phyloP scores from a whole-genome alignment of 2,888 invertebrate species.

The Ametastegia equiseti region DNA sequence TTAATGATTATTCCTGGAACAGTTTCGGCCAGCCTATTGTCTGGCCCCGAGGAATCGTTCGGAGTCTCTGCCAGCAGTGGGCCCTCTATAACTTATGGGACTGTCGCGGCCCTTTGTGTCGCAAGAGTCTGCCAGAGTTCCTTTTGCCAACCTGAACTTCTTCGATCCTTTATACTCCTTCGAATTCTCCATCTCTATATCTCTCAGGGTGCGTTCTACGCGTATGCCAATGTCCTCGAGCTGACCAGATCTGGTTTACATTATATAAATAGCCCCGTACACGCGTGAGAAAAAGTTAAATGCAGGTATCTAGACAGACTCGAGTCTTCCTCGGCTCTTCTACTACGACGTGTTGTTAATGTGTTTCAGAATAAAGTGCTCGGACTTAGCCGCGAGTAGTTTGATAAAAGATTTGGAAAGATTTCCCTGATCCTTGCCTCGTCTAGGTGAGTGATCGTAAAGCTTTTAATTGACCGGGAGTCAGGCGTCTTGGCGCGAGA shows the following conservation, averaged over 20 bases:
- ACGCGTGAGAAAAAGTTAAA: slow-evolving; percentile 41
- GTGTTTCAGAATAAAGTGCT: background rate
- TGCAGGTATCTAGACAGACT: background rate
- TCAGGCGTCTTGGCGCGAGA: slow-evolving; percentile 30
- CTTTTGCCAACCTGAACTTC: slow-evolving; percentile 31
- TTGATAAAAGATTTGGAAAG: background rate
- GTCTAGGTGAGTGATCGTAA: slow-evolving; percentile 11
- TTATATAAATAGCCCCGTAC: slow-evolving; percentile 30
- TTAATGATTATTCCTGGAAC: slow-evolving; percentile 61
- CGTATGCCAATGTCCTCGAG: slow-evolving; percentile 38
- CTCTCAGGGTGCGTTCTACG: background rate
- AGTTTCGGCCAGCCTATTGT: slow-evolving; percentile 52
- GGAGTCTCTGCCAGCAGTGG: slow-evolving; percentile 40
- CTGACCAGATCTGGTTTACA: slow-evolving; percentile 36
- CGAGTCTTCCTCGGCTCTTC: background rate
- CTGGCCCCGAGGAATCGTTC: slow-evolving; percentile 34
- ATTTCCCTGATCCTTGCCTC: background rate
- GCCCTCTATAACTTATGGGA: slow-evolving; percentile 63
- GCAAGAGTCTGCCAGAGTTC: slow-evolving; percentile 36
- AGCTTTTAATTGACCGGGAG: slow-evolving; percentile 26
- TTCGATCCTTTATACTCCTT: slow-evolving; percentile 21
- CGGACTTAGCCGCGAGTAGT: background rate
- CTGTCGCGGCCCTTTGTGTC: slow-evolving; percentile 63
- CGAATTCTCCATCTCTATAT: background rate
- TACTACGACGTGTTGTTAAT: background rate